Percentiles rank a stretch among this genome's conserved stretches.
These are phyloP conservation scores for Leptonema lineaticorne DNA, from an alignment of 1,140 invertebrate genomes.

Conservation along the genomic window DNA sequence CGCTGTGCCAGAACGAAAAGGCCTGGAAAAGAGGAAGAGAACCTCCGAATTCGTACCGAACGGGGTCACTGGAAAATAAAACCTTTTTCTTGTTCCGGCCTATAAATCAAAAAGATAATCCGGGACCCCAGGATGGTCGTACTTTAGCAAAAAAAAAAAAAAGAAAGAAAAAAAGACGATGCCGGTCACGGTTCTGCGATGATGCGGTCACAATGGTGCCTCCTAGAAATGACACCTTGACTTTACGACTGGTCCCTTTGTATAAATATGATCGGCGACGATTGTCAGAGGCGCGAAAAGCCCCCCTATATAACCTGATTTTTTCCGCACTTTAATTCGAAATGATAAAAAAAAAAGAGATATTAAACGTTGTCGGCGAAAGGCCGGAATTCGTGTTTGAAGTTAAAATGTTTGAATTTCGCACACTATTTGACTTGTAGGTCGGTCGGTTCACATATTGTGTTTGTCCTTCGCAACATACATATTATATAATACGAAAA, in stretches of 20 bases:
- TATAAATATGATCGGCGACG: background rate
- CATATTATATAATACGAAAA: too few relatives aligned
- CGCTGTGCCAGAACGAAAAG: constrained; percentile 9
- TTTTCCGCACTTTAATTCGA: too few relatives aligned
- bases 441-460: too few relatives aligned
- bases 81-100: constrained; percentile 37
- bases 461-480: too few relatives aligned
- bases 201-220: constrained; percentile 2
- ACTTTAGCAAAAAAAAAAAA: constrained; percentile 24
- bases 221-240: constrained; percentile 3
- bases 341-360: too few relatives aligned
- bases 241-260: constrained; percentile 14
- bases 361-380: too few relatives aligned
- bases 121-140: constrained; percentile 13
- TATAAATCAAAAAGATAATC: constrained; percentile 40
- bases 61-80: constrained; percentile 35
- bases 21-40: too few relatives aligned
- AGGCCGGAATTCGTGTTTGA: too few relatives aligned
- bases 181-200: constrained; percentile 10
- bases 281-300: background rate
- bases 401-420: too few relatives aligned
- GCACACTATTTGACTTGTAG: too few relatives aligned
- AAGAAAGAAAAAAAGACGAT: too few relatives aligned
- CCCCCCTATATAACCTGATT: background rate
- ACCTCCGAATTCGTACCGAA: background rate